Conservation (phyloP, 2,113 vertebrate genomes). For the Gallinago jamesoni region DNA sequence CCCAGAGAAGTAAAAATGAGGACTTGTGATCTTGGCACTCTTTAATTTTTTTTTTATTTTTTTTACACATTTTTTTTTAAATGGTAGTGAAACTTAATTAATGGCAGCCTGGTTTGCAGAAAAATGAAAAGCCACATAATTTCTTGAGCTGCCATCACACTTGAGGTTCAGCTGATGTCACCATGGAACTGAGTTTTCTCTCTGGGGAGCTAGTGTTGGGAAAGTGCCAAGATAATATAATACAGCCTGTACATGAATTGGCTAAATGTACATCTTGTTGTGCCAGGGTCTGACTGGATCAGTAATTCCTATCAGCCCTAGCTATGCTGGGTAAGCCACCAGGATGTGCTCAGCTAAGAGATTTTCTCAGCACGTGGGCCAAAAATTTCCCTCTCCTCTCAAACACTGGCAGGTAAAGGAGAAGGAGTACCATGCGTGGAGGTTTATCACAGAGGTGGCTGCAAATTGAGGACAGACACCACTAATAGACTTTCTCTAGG, state of each 20-base stretch:
- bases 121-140: neutral
- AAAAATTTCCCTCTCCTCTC: neutral
- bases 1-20: neutral
- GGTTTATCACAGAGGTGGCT: neutral
- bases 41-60: neutral
- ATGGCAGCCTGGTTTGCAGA: neutral
- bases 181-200: conserved; percentile 13
- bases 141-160: conserved; percentile 7
- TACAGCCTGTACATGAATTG: conserved; percentile 24
- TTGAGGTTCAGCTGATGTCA: conserved; percentile 42
- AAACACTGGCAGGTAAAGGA: neutral
- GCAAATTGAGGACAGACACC: neutral
- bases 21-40: neutral
- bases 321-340: conserved; percentile 25
- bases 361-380: neutral
- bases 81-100: neutral
- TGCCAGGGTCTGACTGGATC: conserved; percentile 50
- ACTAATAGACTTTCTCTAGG: neutral
- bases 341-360: conserved; percentile 28
- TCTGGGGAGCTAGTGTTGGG: neutral
- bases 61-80: neutral
- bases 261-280: neutral
- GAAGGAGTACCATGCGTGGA: neutral
- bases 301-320: conserved; percentile 32
- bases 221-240: conserved; percentile 32